A percentile compares a stretch with the other conserved stretches of the same genome.
Conservation (phyloP, 2,888 invertebrate species). For the Augochlorella aurata region DNA sequence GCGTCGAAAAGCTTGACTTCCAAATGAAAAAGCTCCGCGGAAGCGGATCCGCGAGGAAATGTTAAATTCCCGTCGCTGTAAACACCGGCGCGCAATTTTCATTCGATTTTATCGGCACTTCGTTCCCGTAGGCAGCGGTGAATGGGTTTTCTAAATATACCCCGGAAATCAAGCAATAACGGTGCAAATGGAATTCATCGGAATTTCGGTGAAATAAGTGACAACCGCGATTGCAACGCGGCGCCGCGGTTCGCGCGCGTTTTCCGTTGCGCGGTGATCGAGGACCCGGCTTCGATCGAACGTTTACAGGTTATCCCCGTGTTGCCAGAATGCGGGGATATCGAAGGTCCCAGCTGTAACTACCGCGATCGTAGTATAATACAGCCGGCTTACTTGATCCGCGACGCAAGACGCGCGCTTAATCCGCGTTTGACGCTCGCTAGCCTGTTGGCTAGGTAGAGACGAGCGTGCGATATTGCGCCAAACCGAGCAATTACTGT, state of each 20-base stretch:
- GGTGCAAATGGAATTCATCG: slow-evolving; percentile 1
- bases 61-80: background rate
- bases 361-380: slow-evolving; percentile 15
- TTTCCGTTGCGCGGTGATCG: background rate
- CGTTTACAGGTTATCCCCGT: background rate
- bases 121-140: background rate
- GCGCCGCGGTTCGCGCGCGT: background rate
- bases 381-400: slow-evolving; percentile 14
- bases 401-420: slow-evolving; percentile 53
- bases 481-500: slow-evolving; percentile 76
- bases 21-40: background rate
- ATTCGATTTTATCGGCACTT: background rate
- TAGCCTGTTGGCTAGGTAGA: slow-evolving; percentile 51
- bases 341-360: background rate
- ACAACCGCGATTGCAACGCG: background rate
- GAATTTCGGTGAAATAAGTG: slow-evolving; percentile 1
- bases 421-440: slow-evolving; percentile 67
- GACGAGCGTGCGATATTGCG: slow-evolving; percentile 71
- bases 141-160: background rate
- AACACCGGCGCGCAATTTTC: background rate
- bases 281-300: background rate
- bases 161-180: background rate
- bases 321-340: background rate
- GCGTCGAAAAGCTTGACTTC: background rate
- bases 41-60: background rate